phyloP scores from a whole-genome alignment of 2,888 invertebrate genomes.

The Tachina grossa region DNA sequence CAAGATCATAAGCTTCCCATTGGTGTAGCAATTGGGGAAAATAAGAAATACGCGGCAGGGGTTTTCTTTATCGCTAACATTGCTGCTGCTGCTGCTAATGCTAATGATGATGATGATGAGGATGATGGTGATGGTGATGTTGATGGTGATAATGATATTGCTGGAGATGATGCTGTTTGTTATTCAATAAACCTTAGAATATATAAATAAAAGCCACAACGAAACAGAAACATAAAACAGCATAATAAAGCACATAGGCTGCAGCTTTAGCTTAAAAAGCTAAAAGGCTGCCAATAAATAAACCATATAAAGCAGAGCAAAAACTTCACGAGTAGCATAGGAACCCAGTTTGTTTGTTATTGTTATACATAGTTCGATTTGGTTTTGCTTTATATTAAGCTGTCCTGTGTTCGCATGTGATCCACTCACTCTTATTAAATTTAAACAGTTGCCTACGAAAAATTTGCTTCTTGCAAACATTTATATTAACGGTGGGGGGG shows the following conservation, averaged over 20 bases:
- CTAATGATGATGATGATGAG: neutral
- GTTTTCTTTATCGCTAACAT: conserved; percentile 40
- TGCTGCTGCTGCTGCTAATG: conserved; percentile 12
- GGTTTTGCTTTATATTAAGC: conserved; percentile 71
- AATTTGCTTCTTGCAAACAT: neutral
- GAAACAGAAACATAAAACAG: conserved; percentile 22
- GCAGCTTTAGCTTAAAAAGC: conserved; percentile 28
- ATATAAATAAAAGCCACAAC: conserved; percentile 23
- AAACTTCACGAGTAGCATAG: neutral
- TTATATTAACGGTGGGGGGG: neutral
- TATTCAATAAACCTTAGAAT: conserved; percentile 68
- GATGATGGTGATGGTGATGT: neutral
- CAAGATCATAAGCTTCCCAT: conserved; percentile 69
- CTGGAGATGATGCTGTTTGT: conserved; percentile 37
- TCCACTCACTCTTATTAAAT: conserved; percentile 74
- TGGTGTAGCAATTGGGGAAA: conserved; percentile 55
- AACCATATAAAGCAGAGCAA: conserved; percentile 12
- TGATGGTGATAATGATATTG: conserved; percentile 6
- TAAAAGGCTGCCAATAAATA: conserved; percentile 48
- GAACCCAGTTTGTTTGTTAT: neutral
- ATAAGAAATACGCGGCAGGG: conserved; percentile 66
- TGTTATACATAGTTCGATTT: neutral
- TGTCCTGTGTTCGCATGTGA: conserved; percentile 67
- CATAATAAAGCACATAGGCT: conserved; percentile 63
- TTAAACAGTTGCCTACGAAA: conserved; percentile 68